Conservation (phyloP, 2,888 invertebrate genomes). For the Agriotes lineatus region DNA sequence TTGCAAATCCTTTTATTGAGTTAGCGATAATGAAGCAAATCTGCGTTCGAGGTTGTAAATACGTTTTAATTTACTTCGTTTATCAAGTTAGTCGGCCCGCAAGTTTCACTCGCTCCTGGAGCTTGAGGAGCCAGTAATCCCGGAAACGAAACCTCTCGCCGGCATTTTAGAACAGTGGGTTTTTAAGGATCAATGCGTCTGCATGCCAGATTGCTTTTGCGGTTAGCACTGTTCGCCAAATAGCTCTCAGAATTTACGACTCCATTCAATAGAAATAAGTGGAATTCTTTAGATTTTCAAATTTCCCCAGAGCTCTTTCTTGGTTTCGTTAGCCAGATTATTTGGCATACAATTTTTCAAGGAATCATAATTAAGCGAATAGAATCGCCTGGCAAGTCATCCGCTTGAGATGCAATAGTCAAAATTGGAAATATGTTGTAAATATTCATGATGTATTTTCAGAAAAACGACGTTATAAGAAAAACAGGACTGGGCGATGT, state of each 20-base stretch:
- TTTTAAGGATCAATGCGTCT: conserved; percentile 23
- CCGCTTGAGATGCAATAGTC: no score
- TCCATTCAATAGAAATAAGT: conserved; percentile 20
- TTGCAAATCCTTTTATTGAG: conserved; percentile 21
- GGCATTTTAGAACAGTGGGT: conserved; percentile 11
- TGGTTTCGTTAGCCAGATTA: neutral
- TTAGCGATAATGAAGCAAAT: conserved; percentile 25
- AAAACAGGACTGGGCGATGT: no score
- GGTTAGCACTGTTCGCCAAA: conserved; percentile 17
- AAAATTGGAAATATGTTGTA: no score
- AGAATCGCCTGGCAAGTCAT: no score
- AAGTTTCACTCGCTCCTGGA: conserved; percentile 13
- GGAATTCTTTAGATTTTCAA: conserved; percentile 3
- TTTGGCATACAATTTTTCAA: no score
- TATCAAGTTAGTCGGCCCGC: conserved; percentile 3
- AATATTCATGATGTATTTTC: no score
- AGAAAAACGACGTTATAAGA: no score
- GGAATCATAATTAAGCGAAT: no score
- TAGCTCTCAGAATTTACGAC: conserved; percentile 19
- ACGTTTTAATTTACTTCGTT: conserved; percentile 19
- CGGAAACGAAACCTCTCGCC: neutral
- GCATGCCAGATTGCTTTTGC: conserved; percentile 22
- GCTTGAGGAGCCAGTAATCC: neutral
- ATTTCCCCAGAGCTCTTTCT: neutral
- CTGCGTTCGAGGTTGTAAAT: conserved; percentile 14